Base-by-base conservation (phyloP, 1,140 invertebrate genomes). In the Bombus ignitus region DNA sequence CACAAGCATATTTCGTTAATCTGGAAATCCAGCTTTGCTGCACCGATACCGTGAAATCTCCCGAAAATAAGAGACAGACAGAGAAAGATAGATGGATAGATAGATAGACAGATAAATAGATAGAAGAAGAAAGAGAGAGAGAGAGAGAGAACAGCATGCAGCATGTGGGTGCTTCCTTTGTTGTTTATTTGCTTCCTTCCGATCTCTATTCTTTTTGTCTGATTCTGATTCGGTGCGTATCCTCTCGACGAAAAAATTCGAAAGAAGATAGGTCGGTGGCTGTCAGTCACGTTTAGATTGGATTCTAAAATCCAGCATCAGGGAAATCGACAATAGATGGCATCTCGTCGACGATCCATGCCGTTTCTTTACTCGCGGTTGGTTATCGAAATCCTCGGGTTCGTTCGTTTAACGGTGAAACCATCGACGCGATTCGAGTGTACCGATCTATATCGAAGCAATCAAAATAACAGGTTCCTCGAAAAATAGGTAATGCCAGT, bases 1-100 rank as follows among this genome's bases (percentile, higher is more conserved):
- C 18, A 39, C 35, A 65, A 65, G 12, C 76, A 18, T 62, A 47
- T 47, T 47, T 77, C 78, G 87, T 88, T 87, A 84, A 88, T 88
- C 86, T 76, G 66, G 37, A 66, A 80, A 88, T 71, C 70, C 76
- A 32, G 81, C 66, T 35, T 81, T 42, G 71, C n/a, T 66, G 53
- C 71, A 32, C 35, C 44, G 80, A 81, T 53, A 39, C 47, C n/a
- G 35, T 25, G 2, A 70, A 84, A 88, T 88, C 72, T 88, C 71
- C 25, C 37, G 44, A 39, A 88, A 85, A 83, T 87, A 75, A 47
- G 72, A 81, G 87, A 82, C 74, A 42, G 3, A 28, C 39, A 71
- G 3, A 13, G 37, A 2, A 13, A n/a, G 28, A 53, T 35, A 57
- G 42, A 32, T 12, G 1, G 32, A 35, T 53, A 22, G 47, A 18